Evolutionary conservation across 2,797 vertebrate genomes (phyloP).

Genomic region (Peromyscus aztecus): DNA sequence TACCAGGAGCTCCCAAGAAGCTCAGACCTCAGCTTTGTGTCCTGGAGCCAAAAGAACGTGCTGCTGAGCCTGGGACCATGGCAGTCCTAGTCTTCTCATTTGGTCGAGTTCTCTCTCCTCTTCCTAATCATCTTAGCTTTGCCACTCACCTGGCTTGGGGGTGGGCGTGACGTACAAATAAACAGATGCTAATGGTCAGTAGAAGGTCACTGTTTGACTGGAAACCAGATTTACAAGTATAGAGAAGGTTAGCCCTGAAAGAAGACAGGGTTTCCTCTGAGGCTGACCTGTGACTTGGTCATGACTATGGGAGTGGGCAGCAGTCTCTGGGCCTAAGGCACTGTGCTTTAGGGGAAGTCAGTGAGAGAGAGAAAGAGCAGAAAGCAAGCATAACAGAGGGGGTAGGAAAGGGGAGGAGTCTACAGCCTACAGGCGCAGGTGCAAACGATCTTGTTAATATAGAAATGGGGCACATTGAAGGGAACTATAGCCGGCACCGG

Average conservation of each 20-base stretch:
- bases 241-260: accelerated
- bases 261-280: too few species aligned
- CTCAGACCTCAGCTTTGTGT: not conserved
- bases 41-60: not conserved
- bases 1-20: not conserved
- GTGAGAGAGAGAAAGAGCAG: accelerated
- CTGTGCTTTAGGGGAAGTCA: not conserved
- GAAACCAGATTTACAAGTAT: accelerated
- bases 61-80: accelerated
- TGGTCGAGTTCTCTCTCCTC: too few species aligned
- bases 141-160: not conserved
- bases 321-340: not conserved
- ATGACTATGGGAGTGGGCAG: too few species aligned
- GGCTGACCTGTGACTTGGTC: not conserved
- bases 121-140: not conserved
- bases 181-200: accelerated
- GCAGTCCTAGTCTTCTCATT: accelerated
- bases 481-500: not conserved
- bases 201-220: not conserved
- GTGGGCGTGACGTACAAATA: not conserved
- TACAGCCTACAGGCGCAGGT: accelerated
- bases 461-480: too few species aligned
- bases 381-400: accelerated
- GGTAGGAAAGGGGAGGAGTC: accelerated
- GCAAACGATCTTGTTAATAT: not conserved